phyloP scores from a whole-genome alignment of 2,113 vertebrate genomes.

The Gulo gulo region DNA sequence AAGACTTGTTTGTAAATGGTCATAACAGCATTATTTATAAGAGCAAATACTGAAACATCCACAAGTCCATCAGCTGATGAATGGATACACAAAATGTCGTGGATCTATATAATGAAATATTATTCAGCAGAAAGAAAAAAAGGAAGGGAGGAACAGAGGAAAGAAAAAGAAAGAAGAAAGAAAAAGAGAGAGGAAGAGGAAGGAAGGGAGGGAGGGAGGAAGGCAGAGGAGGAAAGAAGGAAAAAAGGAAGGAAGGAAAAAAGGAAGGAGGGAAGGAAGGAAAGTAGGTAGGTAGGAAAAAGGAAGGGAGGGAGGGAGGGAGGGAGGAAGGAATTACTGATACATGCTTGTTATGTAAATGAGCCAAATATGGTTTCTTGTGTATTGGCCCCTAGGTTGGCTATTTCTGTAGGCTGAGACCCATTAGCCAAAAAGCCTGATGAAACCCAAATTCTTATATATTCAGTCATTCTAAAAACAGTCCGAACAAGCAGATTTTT shows the following conservation, averaged over 20 bases:
- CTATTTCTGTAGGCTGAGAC: neutral
- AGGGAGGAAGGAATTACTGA: neutral
- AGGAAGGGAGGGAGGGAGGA: neutral
- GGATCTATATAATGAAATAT: neutral
- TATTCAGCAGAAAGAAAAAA: neutral
- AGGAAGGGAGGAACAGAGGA: too few species aligned
- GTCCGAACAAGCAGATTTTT: neutral
- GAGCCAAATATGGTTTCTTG: neutral
- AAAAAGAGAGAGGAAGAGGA: too few species aligned
- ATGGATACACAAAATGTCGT: neutral
- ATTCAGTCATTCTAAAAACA: neutral
- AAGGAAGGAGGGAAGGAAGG: too few species aligned
- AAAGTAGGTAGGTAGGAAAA: too few species aligned
- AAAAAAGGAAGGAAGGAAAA: fast-evolving
- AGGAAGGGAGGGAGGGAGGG: fast-evolving
- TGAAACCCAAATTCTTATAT: neutral
- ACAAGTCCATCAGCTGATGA: neutral
- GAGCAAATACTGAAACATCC: neutral
- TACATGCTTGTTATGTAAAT: neutral
- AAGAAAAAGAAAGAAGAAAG: neutral
- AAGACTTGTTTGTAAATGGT: neutral
- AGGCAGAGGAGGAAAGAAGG: neutral
- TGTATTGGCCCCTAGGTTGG: neutral
- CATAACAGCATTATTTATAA: neutral
- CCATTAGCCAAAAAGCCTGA: neutral